Evolutionary conservation across 2,888 invertebrate genomes (phyloP).

Genomic region (Papilio protenor): DNA sequence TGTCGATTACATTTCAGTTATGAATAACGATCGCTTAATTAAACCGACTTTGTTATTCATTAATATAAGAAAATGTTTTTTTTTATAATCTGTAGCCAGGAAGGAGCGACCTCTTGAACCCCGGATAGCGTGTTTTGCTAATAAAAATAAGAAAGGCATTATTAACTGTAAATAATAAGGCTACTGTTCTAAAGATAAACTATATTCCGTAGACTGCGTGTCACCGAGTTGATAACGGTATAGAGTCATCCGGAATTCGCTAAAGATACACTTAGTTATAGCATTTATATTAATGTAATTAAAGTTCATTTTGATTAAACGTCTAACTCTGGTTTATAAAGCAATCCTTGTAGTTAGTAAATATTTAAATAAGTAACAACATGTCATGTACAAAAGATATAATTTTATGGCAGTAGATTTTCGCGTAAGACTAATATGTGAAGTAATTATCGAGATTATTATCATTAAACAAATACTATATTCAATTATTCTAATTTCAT

Average conservation of each 20-base stretch:
- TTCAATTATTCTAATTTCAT: not conserved
- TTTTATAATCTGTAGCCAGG: conserved; percentile 69
- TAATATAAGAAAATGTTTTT: conserved; percentile 55
- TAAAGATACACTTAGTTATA: conserved; percentile 11
- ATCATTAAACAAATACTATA: not conserved
- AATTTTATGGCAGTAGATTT: conserved; percentile 1
- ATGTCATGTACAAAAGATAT: conserved; percentile 3
- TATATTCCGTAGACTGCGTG: conserved; percentile 74
- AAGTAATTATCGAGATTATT: not conserved
- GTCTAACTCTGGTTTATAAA: not conserved
- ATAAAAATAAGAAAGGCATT: conserved; percentile 73
- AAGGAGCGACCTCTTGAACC: conserved; percentile 72
- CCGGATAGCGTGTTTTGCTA: conserved; percentile 55
- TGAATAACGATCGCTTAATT: conserved; percentile 56
- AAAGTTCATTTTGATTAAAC: conserved; percentile 12
- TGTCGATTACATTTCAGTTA: conserved; percentile 61
- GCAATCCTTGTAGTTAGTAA: conserved; percentile 7
- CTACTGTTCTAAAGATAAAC: conserved; percentile 63
- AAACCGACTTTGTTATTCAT: conserved; percentile 68
- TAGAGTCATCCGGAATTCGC: conserved; percentile 45
- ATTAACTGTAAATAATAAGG: conserved; percentile 57
- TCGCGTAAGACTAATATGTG: not conserved
- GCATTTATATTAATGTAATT: conserved; percentile 16
- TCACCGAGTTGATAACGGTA: conserved; percentile 71
- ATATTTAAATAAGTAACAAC: conserved; percentile 17